phyloP scores from a whole-genome alignment of 2,888 invertebrate genomes.

The Trachelus troglodyta region DNA sequence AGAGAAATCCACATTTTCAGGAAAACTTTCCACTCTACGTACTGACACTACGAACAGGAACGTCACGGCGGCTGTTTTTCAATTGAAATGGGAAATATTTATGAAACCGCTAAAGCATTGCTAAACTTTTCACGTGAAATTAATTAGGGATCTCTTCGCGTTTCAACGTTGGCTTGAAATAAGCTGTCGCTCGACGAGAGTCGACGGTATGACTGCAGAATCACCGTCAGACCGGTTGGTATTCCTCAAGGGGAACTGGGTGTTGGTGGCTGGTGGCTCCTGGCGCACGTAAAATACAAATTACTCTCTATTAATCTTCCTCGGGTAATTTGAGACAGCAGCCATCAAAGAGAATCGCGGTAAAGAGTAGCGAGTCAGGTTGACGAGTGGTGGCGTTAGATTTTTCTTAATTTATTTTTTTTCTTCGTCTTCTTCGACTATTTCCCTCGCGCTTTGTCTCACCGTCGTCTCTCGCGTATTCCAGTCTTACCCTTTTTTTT shows the following conservation, averaged over 20 bases:
- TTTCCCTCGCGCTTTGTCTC: constrained; percentile 1
- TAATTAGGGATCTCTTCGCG: constrained; percentile 35
- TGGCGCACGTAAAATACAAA: not conserved
- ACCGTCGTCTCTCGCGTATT: not conserved
- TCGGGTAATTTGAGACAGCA: not conserved
- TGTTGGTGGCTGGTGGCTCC: not conserved
- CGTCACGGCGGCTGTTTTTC: not conserved
- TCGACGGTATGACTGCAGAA: not conserved
- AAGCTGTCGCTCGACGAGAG: not conserved
- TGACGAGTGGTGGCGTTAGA: not conserved
- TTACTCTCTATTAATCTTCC: not conserved
- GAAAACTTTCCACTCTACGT: not conserved
- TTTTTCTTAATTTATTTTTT: not conserved
- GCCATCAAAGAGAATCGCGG: not conserved
- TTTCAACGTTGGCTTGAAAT: constrained; percentile 4
- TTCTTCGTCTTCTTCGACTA: constrained; percentile 12
- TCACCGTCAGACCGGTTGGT: not conserved
- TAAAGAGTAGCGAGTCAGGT: not conserved
- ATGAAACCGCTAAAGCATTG: not conserved
- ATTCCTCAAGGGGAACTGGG: not conserved
- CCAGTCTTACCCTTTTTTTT: constrained; percentile 9
- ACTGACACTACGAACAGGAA: not conserved
- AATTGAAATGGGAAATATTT: not conserved
- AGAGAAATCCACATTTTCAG: not conserved
- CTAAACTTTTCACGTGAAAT: constrained; percentile 36